These are phyloP conservation scores for Platyscapa corneri DNA, from an alignment of 1,140 invertebrate species.

Conservation along the genomic window DNA sequence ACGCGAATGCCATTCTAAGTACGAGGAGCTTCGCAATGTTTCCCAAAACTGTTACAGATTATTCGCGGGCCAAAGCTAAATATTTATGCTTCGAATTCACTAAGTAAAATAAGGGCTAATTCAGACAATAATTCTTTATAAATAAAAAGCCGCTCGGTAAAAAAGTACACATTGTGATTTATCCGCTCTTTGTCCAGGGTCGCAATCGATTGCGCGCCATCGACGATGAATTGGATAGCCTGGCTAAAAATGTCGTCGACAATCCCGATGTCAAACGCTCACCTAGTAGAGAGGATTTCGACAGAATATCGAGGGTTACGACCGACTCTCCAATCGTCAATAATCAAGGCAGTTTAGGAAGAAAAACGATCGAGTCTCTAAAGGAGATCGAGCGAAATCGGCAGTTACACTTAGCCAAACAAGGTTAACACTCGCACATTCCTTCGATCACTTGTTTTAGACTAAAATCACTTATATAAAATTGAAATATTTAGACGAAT, in stretches of 20 bases:
- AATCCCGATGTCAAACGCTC: constrained; percentile 76
- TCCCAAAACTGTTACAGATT: too few species aligned
- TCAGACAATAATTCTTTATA: too few species aligned
- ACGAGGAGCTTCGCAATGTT: too few species aligned
- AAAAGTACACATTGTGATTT: not conserved
- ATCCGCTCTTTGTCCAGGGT: constrained; percentile 61
- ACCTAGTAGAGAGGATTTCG: constrained; percentile 88
- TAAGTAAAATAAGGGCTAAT: too few species aligned
- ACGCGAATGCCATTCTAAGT: not conserved
- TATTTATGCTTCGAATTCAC: too few species aligned
- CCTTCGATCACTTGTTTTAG: not conserved
- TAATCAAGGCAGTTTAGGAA: constrained; percentile 81
- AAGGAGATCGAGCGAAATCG: constrained; percentile 92
- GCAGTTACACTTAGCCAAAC: constrained; percentile 89
- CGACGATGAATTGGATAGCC: constrained; percentile 77
- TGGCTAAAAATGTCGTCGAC: constrained; percentile 74
- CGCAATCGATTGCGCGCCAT: constrained; percentile 76
- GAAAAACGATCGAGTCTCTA: constrained; percentile 90
- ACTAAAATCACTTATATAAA: not conserved
- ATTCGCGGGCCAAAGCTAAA: too few species aligned
- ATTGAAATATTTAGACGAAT: not conserved
- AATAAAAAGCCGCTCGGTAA: too few species aligned
- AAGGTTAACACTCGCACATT: constrained; percentile 78
- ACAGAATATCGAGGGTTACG: constrained; percentile 89
- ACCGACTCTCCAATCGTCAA: constrained; percentile 85